Base-by-base conservation (phyloP, 2,888 invertebrate species). In the Selenia dentaria region DNA sequence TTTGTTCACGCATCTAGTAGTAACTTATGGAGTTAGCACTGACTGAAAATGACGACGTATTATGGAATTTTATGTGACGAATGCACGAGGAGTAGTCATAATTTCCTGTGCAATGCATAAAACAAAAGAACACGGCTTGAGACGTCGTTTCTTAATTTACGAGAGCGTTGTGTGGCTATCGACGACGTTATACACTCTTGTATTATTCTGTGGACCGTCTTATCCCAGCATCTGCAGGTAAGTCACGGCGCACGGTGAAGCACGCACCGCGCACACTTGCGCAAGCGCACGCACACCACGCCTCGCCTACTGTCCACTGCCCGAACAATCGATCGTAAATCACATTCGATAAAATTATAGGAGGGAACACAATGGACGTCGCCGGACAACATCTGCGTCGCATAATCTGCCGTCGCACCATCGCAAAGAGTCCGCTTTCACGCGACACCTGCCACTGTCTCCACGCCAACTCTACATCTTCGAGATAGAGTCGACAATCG, bases 341-440 rank as follows among this genome's bases (percentile, higher is more conserved):
- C 89, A 86, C 77, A 84, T 87, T 85, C 89, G 89, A 90, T 90
- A 90, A 89, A 90, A 89, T 90, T 90, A 89, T 90, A 90, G 88
- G 85, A 88, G 88, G 88, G 82, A 86, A 86, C 84, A 83, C 88
- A 90, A 90, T 89, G 86, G 82, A 80, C 82, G 71, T 75, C 74
- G 77, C 67, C 70, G 65, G 64, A 66, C 67, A 61, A 70, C 82
- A 81, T 79, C 81, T 79, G 80, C 86, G 70, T 63, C 62, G 78
- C 72, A 88, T 79, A 79, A 77, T 74, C 75, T 70, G 69, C 87
- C 72, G 79, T 88, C 77, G 69, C 74, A 67, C 76, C 66, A 70
- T 60, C 67, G 67, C 82, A 76, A 67, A 87, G 81, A 83, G 87
- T 86, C 75, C 76, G 72, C 77, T 83, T 84, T 88, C 83, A 77